Base-by-base conservation (phyloP, 2,888 invertebrate species). In the Camponotus fellah region DNA sequence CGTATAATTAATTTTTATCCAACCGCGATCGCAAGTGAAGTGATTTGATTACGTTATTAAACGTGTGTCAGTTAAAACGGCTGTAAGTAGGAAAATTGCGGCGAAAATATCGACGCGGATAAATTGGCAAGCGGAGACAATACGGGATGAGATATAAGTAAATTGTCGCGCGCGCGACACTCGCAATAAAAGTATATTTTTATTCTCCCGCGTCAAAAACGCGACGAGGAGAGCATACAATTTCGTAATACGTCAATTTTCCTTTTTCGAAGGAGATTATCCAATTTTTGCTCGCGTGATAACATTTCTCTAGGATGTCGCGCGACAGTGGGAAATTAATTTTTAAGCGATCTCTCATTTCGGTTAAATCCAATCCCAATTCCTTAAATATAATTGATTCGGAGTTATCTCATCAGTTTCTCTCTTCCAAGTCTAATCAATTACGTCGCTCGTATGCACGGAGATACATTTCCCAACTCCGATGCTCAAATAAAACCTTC, bases 1-100 rank as follows among this genome's bases (percentile, higher is more conserved):
- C 85, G 69, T 79, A 83, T 84, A 83, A 85, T 85, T 86, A 88
- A 88, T 88, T 89, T 89, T 89, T 88, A 83, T 85, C 66, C 71
- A 77, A 40, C 58, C 75, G 77, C n/a, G 79, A 81, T 83, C 82
- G 76, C 79, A 76, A 83, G 62, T 53, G 72, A 53, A 76, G 77
- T 60, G 76, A 82, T 89, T 89, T 83, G 85, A 88, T 88, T 88
- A 88, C 53, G 64, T 76, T 53, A 74, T 87, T 82, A 85, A 85
- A 89, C 88, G 86, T 84, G 83, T 83, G 85, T 79, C 88, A 86
- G 81, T 90, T 90, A 83, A 53, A 72, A 79, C 58, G 82, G 12
- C 80, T 83, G 74, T 85, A 85, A 87, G 88, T 90, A 85, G 89
- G 85, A 85, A 71, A 74, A 62, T 53, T 69, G 60, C 65, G 79